Conservation (phyloP, 2,113 vertebrate species). For the Lipophrys pholis region DNA sequence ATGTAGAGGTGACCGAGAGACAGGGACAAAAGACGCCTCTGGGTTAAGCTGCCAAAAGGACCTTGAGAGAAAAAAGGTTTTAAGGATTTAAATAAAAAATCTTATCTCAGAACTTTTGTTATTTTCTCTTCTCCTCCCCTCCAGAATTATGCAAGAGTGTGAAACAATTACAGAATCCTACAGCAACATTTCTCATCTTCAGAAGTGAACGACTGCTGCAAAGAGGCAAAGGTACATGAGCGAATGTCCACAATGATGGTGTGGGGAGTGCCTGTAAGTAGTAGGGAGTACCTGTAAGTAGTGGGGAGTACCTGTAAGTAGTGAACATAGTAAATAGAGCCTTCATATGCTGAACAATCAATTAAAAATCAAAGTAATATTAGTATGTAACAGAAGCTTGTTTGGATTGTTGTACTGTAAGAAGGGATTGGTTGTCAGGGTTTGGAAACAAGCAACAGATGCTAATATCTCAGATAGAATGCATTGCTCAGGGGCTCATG, state of each 20-base stretch:
- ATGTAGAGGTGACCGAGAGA: conserved; percentile 47
- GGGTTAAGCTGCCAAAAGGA: conserved; percentile 54
- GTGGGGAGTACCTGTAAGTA: no score
- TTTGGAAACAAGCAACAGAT: neutral
- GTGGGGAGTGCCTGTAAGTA: no score
- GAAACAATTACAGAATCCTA: neutral
- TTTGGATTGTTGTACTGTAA: neutral
- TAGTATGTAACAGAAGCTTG: neutral
- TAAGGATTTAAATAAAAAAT: conserved; percentile 43
- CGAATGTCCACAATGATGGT: no score
- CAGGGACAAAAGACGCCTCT: conserved; percentile 30
- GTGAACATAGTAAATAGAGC: no score
- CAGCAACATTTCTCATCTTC: conserved; percentile 10
- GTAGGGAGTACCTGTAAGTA: no score
- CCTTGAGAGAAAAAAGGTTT: conserved; percentile 36
- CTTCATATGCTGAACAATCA: no score
- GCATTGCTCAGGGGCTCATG: neutral
- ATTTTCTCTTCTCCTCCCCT: conserved; percentile 17
- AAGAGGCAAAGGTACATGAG: neutral
- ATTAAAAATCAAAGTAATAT: neutral
- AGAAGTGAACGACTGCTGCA: neutral
- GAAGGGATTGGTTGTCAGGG: neutral
- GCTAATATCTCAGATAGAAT: conserved; percentile 1
- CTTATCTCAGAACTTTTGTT: conserved; percentile 30
- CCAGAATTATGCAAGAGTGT: conserved; percentile 19